A percentile compares a stretch with the other conserved stretches of the same genome.
These are phyloP conservation scores for Rugalucina vietnamica DNA, from an alignment of 2,888 invertebrate genomes.

Conservation along the genomic window DNA sequence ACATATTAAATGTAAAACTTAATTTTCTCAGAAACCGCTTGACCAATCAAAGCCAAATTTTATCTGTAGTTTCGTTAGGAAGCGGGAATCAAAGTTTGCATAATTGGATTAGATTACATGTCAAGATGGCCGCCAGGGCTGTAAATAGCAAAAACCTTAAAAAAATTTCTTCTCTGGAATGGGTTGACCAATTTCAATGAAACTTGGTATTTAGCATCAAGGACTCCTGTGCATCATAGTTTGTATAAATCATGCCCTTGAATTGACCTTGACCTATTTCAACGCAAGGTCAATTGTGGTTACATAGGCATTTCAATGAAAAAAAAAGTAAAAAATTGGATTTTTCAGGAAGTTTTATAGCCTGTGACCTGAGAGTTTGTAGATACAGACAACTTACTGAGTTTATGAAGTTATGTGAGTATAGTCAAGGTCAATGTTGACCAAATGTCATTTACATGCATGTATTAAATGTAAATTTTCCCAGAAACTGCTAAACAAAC, in stretches of 20 bases:
- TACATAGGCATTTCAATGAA: background rate
- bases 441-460: background rate
- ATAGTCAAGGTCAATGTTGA: too few relatives aligned
- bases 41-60: too few relatives aligned
- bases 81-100: too few relatives aligned
- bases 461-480: too few relatives aligned
- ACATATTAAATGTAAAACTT: background rate
- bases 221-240: background rate
- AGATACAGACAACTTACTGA: too few relatives aligned
- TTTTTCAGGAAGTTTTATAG: background rate
- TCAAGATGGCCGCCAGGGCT: background rate
- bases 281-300: background rate
- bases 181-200: background rate
- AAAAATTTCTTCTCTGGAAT: background rate
- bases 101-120: too few relatives aligned
- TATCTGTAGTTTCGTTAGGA: too few relatives aligned
- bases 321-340: background rate
- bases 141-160: background rate
- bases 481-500: too few relatives aligned
- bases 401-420: too few relatives aligned
- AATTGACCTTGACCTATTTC: background rate
- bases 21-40: background rate
- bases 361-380: background rate
- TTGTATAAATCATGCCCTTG: background rate
- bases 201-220: background rate